Evolutionary conservation across 2,113 vertebrate species (phyloP), one percentile per base, ranked within the genome.

Genomic region (Illadopsis cleaveri): DNA sequence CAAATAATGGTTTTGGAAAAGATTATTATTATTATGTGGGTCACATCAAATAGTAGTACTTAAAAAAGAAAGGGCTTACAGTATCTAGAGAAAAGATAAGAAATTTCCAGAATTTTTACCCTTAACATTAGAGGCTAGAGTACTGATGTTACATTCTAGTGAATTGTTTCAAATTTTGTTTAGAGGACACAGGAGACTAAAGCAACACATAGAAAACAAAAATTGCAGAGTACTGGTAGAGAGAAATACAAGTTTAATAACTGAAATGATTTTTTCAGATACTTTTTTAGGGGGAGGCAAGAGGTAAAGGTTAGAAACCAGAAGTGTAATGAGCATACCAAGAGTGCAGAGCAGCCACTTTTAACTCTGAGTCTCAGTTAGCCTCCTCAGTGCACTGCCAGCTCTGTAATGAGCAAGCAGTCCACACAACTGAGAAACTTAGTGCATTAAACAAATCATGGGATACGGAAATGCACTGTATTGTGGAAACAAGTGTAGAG

Each of bases 401-500:
- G 90, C 77, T 89, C 48, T 2, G 2, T 94, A 97, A 96, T 56
- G 56, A 95, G 92, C 60, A 56, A 66, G 62, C 45, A 65, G 66
- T 73, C 56, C 53, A 75, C 66, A 65, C 58, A 66, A 2, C 44
- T 44, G 50, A 48, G 71, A 54, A 93, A 62, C 69, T 86, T 9
- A 60, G 65, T 15, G 85, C 37, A 75, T 88, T 68, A 93, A 89
- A 94, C 24, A 51, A 92, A 80, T 88, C 78, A 60, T 1, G 22
- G 66, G 27, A 66, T 27, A 77, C 23, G 30, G 91, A 92, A 93
- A 91, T 20, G 25, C 38, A 66, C 22, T 78, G 47, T 56, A 17
- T 94, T 73, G 82, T 83, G 71, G 79, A 96, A 96, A 93, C 57
- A 90, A 82, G 85, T 58, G 65, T 5, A 54, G 50, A 90, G 66